Base-by-base conservation (phyloP, 2,888 invertebrate species). In the Deroplatys truncata region DNA sequence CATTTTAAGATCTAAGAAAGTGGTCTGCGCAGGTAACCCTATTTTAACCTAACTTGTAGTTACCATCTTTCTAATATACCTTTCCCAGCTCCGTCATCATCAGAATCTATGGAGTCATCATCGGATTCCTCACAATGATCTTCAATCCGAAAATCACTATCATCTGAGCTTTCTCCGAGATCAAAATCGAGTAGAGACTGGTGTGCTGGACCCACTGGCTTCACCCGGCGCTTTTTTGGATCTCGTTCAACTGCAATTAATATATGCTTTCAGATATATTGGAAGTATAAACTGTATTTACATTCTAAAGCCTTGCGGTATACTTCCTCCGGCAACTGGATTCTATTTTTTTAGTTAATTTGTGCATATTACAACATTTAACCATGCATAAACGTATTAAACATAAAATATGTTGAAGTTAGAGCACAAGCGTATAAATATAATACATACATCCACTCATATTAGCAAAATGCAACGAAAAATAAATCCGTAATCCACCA, bases 141-240 rank as follows among this genome's bases (percentile, higher is more conserved):
- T 93, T 98, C 98, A 90, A 98, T 98, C 89, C 98, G 96, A 94
- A 98, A 98, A 94, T 98, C 98, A 90, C 98, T 98, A 93, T 98
- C 98, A 93, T 98, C 98, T 0, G 98, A 98, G 93, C 98, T 98
- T 93, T 98, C 98, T 82, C 97, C 98, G 90, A 98, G 94, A 94
- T 98, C 98, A 92, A 98, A 97, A 93, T 97, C 97, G 88, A 97
- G 93, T 89, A 98, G 94, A 13, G 97, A 96, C 84, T 93, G 93
- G 91, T 97, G 96, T 84, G 96, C 95, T 15, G 96, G 96, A 92
- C 95, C 96, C 90, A 96, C 97, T 90, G 97, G 97, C 93, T 97
- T 98, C 82, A 97, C 97, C 92, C 96, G 95, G 89, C 98, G 94
- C 93, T 98, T 98, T 91, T 96, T 97, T 16, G 96, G 97, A 93